Percentiles rank a stretch among this genome's conserved stretches.
Conservation (phyloP, 2,888 invertebrate genomes). For the Bugulina stolonifera region DNA sequence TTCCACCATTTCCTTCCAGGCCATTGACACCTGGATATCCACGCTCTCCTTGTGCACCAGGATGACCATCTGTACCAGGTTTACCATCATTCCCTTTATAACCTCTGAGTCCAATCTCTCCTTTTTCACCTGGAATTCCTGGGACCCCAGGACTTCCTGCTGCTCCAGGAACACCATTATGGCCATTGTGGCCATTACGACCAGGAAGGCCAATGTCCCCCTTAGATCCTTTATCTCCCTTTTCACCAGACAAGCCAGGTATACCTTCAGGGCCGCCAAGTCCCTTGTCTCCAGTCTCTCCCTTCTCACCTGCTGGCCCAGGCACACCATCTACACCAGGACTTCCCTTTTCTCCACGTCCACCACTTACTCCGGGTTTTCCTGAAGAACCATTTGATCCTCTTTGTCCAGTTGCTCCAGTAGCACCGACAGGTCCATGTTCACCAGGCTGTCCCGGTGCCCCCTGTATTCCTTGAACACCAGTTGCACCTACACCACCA, state of each 20-base stretch:
- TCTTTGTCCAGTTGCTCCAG: slow-evolving; percentile 27
- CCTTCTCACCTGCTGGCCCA: not conserved
- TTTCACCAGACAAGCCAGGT: not conserved
- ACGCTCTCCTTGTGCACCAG: slow-evolving; percentile 27
- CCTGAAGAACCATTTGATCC: not conserved
- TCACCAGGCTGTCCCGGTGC: not conserved
- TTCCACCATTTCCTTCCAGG: not conserved
- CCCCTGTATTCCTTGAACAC: not conserved
- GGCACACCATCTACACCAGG: not conserved
- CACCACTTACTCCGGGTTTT: not conserved
- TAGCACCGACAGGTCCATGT: not conserved
- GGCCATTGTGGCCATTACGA: not conserved
- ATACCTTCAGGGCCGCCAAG: not conserved
- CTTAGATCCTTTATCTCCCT: not conserved
- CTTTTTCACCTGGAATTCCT: not conserved
- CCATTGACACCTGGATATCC: not conserved
- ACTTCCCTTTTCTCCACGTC: not conserved
- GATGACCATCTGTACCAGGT: slow-evolving; percentile 29
- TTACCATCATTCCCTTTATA: slow-evolving; percentile 29
- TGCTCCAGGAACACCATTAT: not conserved
- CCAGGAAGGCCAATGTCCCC: not conserved
- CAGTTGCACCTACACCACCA: not conserved
- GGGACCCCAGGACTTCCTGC: not conserved
- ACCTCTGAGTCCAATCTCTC: slow-evolving; percentile 31
- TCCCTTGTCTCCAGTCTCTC: not conserved